Conservation (phyloP, 2,797 vertebrate genomes). For the Propithecus deckenii region DNA sequence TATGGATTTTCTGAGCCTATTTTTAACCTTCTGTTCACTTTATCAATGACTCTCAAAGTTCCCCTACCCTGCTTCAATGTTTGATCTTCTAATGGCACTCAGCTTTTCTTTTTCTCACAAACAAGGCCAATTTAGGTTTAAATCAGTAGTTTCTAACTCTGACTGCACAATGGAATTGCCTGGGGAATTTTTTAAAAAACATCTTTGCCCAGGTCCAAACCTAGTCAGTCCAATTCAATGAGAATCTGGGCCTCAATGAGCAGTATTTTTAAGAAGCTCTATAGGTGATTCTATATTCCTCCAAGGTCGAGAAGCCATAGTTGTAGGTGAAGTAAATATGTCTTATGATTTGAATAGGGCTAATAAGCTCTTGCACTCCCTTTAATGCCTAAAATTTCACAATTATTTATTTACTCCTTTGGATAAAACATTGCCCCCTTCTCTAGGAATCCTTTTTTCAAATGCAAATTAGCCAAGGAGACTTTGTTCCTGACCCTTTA, state of each 20-base stretch:
- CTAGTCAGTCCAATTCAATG: background rate
- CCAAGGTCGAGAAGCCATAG: background rate
- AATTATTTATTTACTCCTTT: conserved; percentile 52
- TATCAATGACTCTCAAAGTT: background rate
- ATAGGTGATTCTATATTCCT: background rate
- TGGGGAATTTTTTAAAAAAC: background rate
- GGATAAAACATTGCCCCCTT: conserved; percentile 19
- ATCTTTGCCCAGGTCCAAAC: background rate
- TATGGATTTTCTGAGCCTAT: background rate
- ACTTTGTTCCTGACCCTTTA: background rate
- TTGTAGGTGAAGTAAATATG: background rate
- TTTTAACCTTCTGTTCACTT: conserved; percentile 39
- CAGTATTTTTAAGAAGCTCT: conserved; percentile 26
- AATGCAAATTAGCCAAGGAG: conserved; percentile 10
- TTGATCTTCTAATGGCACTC: conserved; percentile 38
- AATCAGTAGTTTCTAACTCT: background rate
- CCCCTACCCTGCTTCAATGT: background rate
- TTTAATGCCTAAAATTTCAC: conserved; percentile 47
- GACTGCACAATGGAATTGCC: background rate
- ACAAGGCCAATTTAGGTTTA: conserved; percentile 10
- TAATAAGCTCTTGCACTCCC: background rate
- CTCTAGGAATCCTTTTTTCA: conserved; percentile 38
- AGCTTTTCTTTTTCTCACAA: conserved; percentile 43
- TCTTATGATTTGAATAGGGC: conserved; percentile 17
- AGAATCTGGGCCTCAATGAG: conserved; percentile 8